Conservation (phyloP, 2,888 invertebrate species). For the Oligia fasciuncula region DNA sequence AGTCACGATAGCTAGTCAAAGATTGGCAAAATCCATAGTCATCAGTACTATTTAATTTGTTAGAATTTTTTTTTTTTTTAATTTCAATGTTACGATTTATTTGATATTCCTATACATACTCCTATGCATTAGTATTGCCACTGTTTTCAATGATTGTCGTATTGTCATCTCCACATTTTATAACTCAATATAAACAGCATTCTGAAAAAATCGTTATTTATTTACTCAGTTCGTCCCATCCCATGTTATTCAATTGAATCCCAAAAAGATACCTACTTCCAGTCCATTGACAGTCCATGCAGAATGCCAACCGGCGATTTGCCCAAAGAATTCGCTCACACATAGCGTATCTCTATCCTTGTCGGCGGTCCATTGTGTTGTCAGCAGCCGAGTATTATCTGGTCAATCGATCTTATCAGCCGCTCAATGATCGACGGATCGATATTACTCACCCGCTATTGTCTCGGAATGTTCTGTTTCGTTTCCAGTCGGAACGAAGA, state of each 20-base stretch:
- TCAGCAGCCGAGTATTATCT: slow-evolving; percentile 62
- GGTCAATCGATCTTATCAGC: slow-evolving; percentile 60
- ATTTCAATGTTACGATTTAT: too few species aligned
- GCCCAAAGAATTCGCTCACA: slow-evolving; percentile 44
- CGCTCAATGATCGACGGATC: slow-evolving; percentile 56
- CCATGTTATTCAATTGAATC: slow-evolving; percentile 14
- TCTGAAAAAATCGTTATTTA: neutral
- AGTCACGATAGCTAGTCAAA: neutral
- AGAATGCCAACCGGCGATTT: slow-evolving; percentile 26
- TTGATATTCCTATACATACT: neutral
- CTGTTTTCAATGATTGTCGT: neutral
- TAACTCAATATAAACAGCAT: neutral
- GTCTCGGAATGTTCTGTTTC: slow-evolving; percentile 42
- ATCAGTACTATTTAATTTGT: neutral
- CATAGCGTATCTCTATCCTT: slow-evolving; percentile 44
- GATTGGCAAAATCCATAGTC: neutral
- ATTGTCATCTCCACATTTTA: neutral
- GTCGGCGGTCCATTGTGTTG: slow-evolving; percentile 65
- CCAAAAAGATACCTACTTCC: slow-evolving; percentile 30
- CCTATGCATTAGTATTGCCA: neutral
- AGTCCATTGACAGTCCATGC: slow-evolving; percentile 16
- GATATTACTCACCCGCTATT: slow-evolving; percentile 66
- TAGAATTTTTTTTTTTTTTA: rapidly evolving
- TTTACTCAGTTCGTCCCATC: neutral
- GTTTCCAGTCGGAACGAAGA: slow-evolving; percentile 7